Evolutionary conservation across 2,888 invertebrate genomes (phyloP), one percentile per base, ranked within the genome.

Genomic region (Anodontia alba): DNA sequence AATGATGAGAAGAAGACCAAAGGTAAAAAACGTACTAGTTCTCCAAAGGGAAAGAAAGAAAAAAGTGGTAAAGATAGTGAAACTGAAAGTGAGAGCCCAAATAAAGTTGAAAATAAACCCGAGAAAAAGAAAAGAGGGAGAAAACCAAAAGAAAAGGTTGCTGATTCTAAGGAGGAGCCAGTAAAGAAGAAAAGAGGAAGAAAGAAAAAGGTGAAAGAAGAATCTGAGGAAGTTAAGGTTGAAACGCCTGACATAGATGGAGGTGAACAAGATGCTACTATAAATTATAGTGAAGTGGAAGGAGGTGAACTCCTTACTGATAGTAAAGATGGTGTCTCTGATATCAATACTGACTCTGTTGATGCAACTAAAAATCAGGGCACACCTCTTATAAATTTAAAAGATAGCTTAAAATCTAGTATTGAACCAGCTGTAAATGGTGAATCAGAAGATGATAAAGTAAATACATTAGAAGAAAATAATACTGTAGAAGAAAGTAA

Each of bases 281-380:
- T 85, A 49, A 88, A 87, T 69, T 81, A 88, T 62, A 89, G 88
- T 87, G 87, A 89, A 69, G 80, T 83, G 20, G 87, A 85, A 79
- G 81, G 85, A 76, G 75, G 77, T 73, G 81, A 85, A 76, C 68
- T 85, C 54, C 88, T 88, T 75, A 86, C 84, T 51, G 88, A 88
- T 77, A 83, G 88, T 68, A 88, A 89, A 46, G 88, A 87, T 67
- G 83, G 88, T 49, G 84, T 88, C 26, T 85, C 85, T 76, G 87
- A 86, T 36, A 43, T 68, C 12, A 57, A 73, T 38, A 69, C 73
- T 54, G 46, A 42, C 29, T 69, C 69, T 15, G 23, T 43, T 3
- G 43, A 43, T 42, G 43, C 43, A 29, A 72, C 72, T 33, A 72
- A 72, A 38, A 77, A 72, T 26, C 72, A 72, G 33, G 72, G 77